These are phyloP conservation scores for Luffia ferchaultella DNA, from an alignment of 2,888 invertebrate species.

Conservation along the genomic window DNA sequence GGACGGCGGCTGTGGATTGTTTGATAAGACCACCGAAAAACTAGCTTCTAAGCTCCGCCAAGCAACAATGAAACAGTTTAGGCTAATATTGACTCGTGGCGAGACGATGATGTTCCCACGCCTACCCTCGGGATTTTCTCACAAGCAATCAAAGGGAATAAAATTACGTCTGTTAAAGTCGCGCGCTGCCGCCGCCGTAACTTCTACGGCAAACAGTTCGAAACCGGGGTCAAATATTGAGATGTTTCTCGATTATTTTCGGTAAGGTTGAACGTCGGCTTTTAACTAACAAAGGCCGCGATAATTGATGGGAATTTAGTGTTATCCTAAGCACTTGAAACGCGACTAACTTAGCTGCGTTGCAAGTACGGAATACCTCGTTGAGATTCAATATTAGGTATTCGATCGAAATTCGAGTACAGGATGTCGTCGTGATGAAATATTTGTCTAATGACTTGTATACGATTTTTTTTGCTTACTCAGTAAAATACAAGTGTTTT, in stretches of 20 bases:
- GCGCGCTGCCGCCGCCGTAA: slow-evolving; percentile 24
- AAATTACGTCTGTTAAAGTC: slow-evolving; percentile 36
- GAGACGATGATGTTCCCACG: slow-evolving; percentile 49
- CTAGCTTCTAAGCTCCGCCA: slow-evolving; percentile 34
- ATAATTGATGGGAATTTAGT: slow-evolving; percentile 55
- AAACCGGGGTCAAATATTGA: slow-evolving; percentile 42
- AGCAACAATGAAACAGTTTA: slow-evolving; percentile 42
- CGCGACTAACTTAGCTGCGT: no score
- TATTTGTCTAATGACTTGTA: no score
- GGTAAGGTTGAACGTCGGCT: slow-evolving; percentile 43
- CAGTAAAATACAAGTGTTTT: no score
- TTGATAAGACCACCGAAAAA: slow-evolving; percentile 39
- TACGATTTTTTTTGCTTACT: no score
- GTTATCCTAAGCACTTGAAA: slow-evolving; percentile 26
- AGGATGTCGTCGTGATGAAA: no score
- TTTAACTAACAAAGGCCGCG: slow-evolving; percentile 54
- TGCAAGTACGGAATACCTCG: no score
- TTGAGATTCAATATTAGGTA: no score
- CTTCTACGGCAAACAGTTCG: slow-evolving; percentile 49
- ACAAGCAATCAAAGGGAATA: slow-evolving; percentile 33
- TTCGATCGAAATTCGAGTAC: no score
- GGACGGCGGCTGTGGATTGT: slow-evolving; percentile 34
- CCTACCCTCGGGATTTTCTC: slow-evolving; percentile 48
- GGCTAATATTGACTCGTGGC: slow-evolving; percentile 24
- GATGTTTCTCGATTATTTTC: slow-evolving; percentile 38